Evolutionary conservation across 2,888 invertebrate species (phyloP).

Genomic region (Perizoma affinitatum): DNA sequence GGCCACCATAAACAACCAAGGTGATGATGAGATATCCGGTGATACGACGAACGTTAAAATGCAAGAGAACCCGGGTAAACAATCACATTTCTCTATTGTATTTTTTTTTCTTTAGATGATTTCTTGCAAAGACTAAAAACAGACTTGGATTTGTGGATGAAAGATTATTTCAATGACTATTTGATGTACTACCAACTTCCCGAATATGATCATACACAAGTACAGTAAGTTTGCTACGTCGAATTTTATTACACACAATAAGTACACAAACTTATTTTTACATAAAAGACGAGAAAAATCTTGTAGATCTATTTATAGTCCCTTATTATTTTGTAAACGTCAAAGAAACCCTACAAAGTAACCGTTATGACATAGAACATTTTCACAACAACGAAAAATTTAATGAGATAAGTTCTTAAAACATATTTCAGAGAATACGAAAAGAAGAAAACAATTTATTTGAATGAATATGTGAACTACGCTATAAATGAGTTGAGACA

Average conservation of each 20-base stretch:
- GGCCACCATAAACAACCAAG: no score
- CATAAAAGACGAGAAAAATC: no score
- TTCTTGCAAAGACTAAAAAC: conserved; percentile 58
- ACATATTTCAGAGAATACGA: conserved; percentile 56
- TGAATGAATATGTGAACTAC: conserved; percentile 56
- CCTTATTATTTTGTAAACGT: not conserved
- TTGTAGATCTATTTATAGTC: not conserved
- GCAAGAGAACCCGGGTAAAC: no score
- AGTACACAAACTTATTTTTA: no score
- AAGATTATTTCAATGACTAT: conserved; percentile 73
- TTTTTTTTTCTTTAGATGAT: conserved; percentile 45
- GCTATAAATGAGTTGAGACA: conserved; percentile 45
- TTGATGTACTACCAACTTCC: conserved; percentile 50
- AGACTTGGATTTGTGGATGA: conserved; percentile 67
- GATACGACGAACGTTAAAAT: no score
- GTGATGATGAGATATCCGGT: no score
- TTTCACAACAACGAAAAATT: not conserved
- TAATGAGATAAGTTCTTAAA: no score
- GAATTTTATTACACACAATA: no score
- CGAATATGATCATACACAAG: conserved; percentile 34
- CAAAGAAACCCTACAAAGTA: conserved; percentile 7
- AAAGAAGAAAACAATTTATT: conserved; percentile 48
- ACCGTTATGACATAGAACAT: not conserved
- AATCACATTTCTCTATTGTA: not conserved
- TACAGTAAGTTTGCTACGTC: conserved; percentile 46